A percentile compares a stretch with the other conserved stretches of the same genome.
These are phyloP conservation scores for Elephantulus edwardii DNA, from an alignment of 2,113 vertebrate species.

Conservation along the genomic window DNA sequence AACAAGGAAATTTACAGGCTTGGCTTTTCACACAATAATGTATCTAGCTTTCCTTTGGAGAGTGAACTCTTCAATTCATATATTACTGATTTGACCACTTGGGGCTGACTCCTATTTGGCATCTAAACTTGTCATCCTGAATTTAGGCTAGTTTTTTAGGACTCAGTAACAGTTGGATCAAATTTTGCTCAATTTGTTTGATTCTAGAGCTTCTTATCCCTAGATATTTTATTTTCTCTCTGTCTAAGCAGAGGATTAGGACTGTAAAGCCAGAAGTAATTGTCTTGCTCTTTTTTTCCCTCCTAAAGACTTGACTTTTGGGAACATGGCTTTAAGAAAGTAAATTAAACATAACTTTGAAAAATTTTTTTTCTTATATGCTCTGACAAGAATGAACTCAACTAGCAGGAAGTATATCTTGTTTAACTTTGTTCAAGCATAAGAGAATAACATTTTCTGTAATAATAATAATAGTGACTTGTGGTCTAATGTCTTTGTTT, in stretches of 20 bases:
- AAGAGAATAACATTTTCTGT: constrained; percentile 36
- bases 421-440: constrained; percentile 51
- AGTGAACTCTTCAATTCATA: neutral
- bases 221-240: constrained; percentile 30
- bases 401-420: neutral
- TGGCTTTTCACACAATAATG: neutral
- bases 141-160: neutral
- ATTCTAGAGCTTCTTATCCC: constrained; percentile 26
- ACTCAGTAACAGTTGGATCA: constrained; percentile 8
- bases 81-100: neutral
- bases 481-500: neutral
- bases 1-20: constrained; percentile 25
- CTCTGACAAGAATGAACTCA: neutral
- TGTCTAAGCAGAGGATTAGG: neutral
- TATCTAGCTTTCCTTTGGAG: neutral
- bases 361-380: constrained; percentile 2
- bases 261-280: constrained; percentile 30
- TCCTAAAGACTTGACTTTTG: constrained; percentile 14
- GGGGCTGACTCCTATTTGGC: neutral
- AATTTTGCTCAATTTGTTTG: constrained; percentile 44
- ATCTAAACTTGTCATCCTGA: neutral
- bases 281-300: neutral
- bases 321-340: neutral
- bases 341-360: neutral
- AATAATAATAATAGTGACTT: neutral